Evolutionary conservation across 2,113 vertebrate species (phyloP).

Genomic region (Lathamus discolor): DNA sequence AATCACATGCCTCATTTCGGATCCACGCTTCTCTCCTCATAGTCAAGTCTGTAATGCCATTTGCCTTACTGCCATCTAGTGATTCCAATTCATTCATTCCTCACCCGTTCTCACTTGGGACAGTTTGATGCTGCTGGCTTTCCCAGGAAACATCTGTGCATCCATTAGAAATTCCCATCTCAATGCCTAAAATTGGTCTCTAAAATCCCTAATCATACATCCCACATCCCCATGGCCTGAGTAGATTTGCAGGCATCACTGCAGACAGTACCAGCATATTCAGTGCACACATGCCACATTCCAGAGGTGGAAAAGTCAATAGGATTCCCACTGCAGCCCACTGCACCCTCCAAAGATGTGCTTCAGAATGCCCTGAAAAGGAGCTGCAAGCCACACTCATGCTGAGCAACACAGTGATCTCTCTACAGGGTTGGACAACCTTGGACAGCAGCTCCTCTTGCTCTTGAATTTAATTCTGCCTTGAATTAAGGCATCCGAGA

Average conservation of each 20-base stretch:
- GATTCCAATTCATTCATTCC: not conserved
- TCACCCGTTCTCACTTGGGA: not conserved
- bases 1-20: not conserved
- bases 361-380: not conserved
- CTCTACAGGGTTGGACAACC: not conserved
- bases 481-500: not conserved
- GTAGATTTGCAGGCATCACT: too few relatives aligned
- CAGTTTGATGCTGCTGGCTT: not conserved
- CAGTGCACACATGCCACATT: not conserved
- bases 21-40: not conserved
- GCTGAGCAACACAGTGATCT: not conserved
- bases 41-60: rapidly evolving
- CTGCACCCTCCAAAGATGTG: not conserved
- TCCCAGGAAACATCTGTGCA: not conserved
- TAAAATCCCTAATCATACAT: not conserved
- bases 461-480: not conserved
- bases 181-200: rapidly evolving
- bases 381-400: rapidly evolving
- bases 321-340: not conserved
- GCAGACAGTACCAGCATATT: not conserved
- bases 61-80: not conserved
- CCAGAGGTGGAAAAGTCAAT: not conserved
- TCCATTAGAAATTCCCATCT: not conserved
- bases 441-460: not conserved
- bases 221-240: not conserved